Base-by-base conservation (phyloP, 2,888 invertebrate species). In the Euphydryas editha region DNA sequence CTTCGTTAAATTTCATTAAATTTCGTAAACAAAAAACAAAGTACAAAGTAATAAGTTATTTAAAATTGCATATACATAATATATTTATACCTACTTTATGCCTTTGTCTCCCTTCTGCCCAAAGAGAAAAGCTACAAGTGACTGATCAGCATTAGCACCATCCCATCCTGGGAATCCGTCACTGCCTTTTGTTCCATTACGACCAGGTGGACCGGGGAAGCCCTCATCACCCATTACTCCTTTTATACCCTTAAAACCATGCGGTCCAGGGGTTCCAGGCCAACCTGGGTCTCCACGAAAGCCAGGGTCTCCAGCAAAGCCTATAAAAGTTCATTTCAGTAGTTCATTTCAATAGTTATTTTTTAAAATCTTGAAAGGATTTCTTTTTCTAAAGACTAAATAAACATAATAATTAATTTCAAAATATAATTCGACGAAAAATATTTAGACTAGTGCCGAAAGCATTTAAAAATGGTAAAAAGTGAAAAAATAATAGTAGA, bases 21-120 rank as follows among this genome's bases (percentile, higher is more conserved):
- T 2, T 7, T 39, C 0, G n/a, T 6, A 15, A n/a, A 3, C 6
- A 15, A 5, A n/a, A 15, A 15, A 11, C 39, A 11, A n/a, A 15
- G 15, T 15, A 44, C 15, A n/a, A 13, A n/a, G 11, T 15, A 39
- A 3, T 4, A 13, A n/a, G n/a, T 44, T 44, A 3, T 44, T n/a
- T n/a, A 39, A n/a, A n/a, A 39, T 15, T 39, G 15, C 6, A 15
- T 15, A 37, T 5, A 42, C 24, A 58, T 62, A 39, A n/a, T n/a
- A n/a, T n/a, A n/a, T n/a, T n/a, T 37, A 46, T 65, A 75, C 74
- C 78, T 83, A 90, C 91, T 80, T 84, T 8, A 80, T 73, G 39
- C 93, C 93, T 18, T 73, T 60, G 6, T 93, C 93, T 75, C 95
- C 95, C 75, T 87, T 89, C 65, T 86, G 76, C n/a, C 95, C 91